Conservation (phyloP, 1,140 invertebrate genomes). For the Aplysia californica region DNA sequence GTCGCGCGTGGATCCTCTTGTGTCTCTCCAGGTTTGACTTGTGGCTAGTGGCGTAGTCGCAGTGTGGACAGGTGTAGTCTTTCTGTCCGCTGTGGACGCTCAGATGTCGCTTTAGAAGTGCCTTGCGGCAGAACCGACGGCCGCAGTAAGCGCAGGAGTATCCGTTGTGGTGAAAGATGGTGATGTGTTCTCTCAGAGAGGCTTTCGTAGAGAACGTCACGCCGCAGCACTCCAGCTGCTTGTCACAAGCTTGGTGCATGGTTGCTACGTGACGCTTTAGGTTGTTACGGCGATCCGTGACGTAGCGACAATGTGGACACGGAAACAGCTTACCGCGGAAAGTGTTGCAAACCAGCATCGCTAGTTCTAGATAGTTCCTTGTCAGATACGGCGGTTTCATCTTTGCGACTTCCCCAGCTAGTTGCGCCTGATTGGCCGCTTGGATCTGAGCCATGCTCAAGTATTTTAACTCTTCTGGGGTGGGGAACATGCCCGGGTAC, state of each 20-base stretch:
- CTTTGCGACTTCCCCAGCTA: conserved; percentile 52
- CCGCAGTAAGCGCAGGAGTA: conserved; percentile 68
- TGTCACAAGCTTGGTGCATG: conserved; percentile 68
- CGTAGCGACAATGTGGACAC: conserved; percentile 67
- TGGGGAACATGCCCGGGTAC: conserved; percentile 41
- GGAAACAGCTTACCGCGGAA: conserved; percentile 64
- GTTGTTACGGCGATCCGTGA: conserved; percentile 70
- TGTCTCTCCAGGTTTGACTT: conserved; percentile 71
- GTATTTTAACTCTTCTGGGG: conserved; percentile 37
- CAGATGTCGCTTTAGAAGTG: conserved; percentile 69
- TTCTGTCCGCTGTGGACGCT: conserved; percentile 69
- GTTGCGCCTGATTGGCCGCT: conserved; percentile 33
- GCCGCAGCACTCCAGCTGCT: conserved; percentile 68
- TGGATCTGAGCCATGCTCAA: conserved; percentile 45
- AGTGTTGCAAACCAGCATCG: conserved; percentile 63
- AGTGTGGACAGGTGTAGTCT: conserved; percentile 67
- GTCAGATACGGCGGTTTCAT: conserved; percentile 58
- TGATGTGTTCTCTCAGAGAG: conserved; percentile 67
- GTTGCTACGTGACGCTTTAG: conserved; percentile 69
- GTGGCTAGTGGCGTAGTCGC: conserved; percentile 70
- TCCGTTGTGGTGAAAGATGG: conserved; percentile 66
- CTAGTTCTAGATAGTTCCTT: conserved; percentile 60
- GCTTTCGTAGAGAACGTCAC: conserved; percentile 67
- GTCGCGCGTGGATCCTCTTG: conserved; percentile 61
- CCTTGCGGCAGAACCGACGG: conserved; percentile 69